Percentiles rank a stretch among this genome's conserved stretches.
These are phyloP conservation scores for Eonycteris spelaea DNA, from an alignment of 2,113 vertebrate genomes.

Conservation along the genomic window DNA sequence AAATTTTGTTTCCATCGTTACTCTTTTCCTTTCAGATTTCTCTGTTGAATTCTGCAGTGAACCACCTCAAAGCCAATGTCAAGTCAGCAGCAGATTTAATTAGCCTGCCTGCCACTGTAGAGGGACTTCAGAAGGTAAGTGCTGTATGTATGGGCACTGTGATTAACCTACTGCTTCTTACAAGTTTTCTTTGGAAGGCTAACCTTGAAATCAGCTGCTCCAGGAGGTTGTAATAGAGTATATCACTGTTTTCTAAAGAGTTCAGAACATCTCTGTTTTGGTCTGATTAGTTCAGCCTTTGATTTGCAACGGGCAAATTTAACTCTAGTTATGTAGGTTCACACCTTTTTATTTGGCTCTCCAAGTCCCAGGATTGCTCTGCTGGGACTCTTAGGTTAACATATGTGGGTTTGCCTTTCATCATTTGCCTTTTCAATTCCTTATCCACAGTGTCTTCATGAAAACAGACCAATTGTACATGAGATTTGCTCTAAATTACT, in stretches of 20 bases:
- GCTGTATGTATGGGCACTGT: background rate
- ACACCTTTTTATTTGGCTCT: conserved; percentile 1
- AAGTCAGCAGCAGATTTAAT: conserved; percentile 95
- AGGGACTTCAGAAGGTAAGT: conserved; percentile 95
- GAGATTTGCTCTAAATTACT: conserved; percentile 2
- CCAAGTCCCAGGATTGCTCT: background rate
- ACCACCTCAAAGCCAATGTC: conserved; percentile 92
- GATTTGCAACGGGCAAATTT: conserved; percentile 12
- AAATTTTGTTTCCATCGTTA: conserved; percentile 34
- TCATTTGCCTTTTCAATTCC: background rate
- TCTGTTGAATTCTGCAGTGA: conserved; percentile 90
- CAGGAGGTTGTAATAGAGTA: background rate
- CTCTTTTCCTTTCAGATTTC: conserved; percentile 63
- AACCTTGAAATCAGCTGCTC: conserved; percentile 34
- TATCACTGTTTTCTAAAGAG: conserved; percentile 6
- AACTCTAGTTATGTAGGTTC: background rate
- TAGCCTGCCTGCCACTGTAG: conserved; percentile 92
- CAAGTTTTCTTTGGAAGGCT: conserved; percentile 19
- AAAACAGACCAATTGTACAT: background rate
- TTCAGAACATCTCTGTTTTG: conserved; percentile 7
- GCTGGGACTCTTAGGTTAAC: background rate
- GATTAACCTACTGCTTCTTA: background rate
- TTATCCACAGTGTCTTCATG: background rate
- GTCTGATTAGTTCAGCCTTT: background rate
- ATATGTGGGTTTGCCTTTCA: conserved; percentile 9